Base-by-base conservation (phyloP, 2,888 invertebrate species). In the Ypsolopha scabrella region DNA sequence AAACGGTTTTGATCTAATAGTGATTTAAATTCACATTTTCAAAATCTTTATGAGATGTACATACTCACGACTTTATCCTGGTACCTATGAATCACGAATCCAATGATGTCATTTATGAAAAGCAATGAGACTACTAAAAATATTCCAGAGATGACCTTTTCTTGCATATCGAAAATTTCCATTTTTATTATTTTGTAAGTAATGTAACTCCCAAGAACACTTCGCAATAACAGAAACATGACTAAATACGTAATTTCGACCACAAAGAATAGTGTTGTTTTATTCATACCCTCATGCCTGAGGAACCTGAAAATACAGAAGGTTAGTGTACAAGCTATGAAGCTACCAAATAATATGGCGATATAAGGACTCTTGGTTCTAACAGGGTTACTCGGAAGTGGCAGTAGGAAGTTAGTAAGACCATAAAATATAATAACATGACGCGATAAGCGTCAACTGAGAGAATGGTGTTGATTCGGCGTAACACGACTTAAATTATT, bases 191-290 rank as follows among this genome's bases (percentile, higher is more conserved):
- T 78, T 54, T 71, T 69, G 58, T 68, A 70, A 10, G 87, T 62
- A n/a, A 87, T 63, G 58, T 80, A 83, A 1, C 87, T 82, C 13
- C 90, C 90, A 33, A 89, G 60, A 1, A 88, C 52, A 1, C 89
- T 85, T 13, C 91, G 75, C 39, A 89, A 64, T 0, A 67, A 34
- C 8, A 90, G 55, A 60, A 90, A 90, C 48, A 82, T 53, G 0
- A 68, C 14, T 37, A 90, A 68, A 60, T 90, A 91, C 6, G 69
- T 51, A 34, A 81, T 57, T 66, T 91, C 90, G 7, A 88, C 76
- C 8, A 75, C 43, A 6, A 69, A 64, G 63, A 75, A 90, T 39
- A 87, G 36, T 1, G 60, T 52, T 6, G 87, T 80, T 50, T 80
- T 70, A 13, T 82, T 80, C 58, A 80, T 78, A 38, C 90, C 89